A percentile compares a stretch with the other conserved stretches of the same genome.
phyloP scores from a whole-genome alignment of 2,113 vertebrate genomes.

The Hyaena hyaena region DNA sequence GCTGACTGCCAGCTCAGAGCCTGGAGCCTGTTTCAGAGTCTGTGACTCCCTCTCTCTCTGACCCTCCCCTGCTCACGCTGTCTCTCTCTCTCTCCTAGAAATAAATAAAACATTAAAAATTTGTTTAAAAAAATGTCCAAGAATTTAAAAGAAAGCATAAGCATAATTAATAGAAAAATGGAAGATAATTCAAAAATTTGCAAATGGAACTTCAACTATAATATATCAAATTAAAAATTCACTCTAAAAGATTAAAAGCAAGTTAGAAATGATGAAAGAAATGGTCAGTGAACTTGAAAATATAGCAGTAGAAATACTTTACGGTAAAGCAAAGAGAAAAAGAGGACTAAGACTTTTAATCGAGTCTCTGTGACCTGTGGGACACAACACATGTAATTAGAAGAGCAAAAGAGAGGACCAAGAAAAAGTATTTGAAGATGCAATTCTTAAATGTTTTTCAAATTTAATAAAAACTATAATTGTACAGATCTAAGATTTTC shows the following conservation, averaged over 20 bases:
- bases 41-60: too few species aligned
- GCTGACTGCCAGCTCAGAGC: too few species aligned
- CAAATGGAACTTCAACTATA: neutral
- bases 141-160: neutral
- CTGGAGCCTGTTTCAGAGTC: too few species aligned
- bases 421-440: neutral
- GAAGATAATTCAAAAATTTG: neutral
- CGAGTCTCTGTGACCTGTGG: neutral
- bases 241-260: slow-evolving; percentile 9
- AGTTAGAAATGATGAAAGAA: slow-evolving; percentile 5
- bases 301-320: neutral
- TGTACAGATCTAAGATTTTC: neutral
- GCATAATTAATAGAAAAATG: neutral
- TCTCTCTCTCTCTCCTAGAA: too few species aligned
- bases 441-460: neutral
- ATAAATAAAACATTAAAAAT: too few species aligned
- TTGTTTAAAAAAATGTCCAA: neutral
- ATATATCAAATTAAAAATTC: neutral
- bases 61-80: too few species aligned
- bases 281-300: neutral
- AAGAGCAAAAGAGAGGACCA: neutral
- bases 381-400: neutral
- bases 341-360: neutral
- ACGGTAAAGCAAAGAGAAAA: neutral
- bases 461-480: neutral